phyloP scores from a whole-genome alignment of 1,140 invertebrate species.

The Nebria ingens region DNA sequence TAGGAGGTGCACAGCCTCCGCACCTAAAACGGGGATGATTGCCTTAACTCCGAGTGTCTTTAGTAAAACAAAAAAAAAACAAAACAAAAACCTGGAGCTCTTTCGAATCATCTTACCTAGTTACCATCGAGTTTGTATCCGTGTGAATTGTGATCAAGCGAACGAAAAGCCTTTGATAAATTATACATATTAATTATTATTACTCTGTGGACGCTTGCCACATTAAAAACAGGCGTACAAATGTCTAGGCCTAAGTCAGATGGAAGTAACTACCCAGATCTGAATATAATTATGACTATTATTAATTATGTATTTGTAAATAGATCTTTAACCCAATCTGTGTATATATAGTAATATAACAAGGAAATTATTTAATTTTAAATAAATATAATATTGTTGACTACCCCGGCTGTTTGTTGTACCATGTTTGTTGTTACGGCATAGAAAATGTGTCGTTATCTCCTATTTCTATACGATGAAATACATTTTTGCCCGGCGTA shows the following conservation, averaged over 20 bases:
- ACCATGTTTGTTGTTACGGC: background rate
- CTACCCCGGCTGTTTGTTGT: conserved; percentile 6
- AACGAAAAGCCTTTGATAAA: conserved; percentile 7
- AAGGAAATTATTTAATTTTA: conserved; percentile 7
- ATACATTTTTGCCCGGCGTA: too few relatives aligned
- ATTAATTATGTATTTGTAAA: conserved; percentile 7
- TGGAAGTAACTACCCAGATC: conserved; percentile 10
- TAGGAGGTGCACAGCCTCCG: background rate
- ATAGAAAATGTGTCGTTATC: background rate
- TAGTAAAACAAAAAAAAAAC: background rate
- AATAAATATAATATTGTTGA: conserved; percentile 9
- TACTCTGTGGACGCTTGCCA: conserved; percentile 19
- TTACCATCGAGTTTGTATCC: background rate
- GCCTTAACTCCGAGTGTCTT: conserved; percentile 6
- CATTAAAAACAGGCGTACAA: conserved; percentile 21
- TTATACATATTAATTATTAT: conserved; percentile 11
- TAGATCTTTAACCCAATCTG: background rate
- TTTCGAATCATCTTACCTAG: conserved; percentile 5
- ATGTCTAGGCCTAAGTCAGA: conserved; percentile 21
- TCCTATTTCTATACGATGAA: too few relatives aligned
- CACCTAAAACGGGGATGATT: background rate
- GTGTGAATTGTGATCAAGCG: background rate
- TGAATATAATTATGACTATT: conserved; percentile 14
- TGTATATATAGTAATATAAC: conserved; percentile 5
- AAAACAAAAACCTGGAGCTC: background rate